Evolutionary conservation across 2,888 invertebrate genomes (phyloP), one percentile per base, ranked within the genome.

Genomic region (Cephus pulcher): DNA sequence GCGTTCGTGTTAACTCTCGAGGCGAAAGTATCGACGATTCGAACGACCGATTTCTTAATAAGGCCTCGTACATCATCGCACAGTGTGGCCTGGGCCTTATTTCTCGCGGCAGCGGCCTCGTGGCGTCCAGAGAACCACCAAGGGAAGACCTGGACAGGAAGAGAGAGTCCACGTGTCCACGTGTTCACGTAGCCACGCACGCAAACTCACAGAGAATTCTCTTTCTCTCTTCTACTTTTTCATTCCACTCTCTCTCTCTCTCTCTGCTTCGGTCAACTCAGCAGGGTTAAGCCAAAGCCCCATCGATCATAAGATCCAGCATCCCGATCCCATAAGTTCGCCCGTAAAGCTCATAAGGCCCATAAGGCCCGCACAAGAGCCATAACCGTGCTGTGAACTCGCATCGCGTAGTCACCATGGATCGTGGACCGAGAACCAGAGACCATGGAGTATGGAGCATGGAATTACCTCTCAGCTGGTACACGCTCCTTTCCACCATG

Each of bases 241-340:
- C 35, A 12, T 35, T 35, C 35, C 3, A 12, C 12, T 35, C 35
- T 4, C 37, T 37, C 12, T 4, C 37, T 15, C 2, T 40, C 40
- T 40, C 6, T 40, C 15, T 40, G 40, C 15, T 81, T 83, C 80
- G 82, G 82, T 80, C 79, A 75, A 81, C 74, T 77, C 77, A 80
- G 84, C 83, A 81, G 85, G 86, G 88, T 88, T 88, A 85, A 88
- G 86, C 86, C 84, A 85, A 86, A 88, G 86, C 80, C 82, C 84
- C 88, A 88, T 88, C 88, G 88, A 88, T 88, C 87, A 88, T 86
- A 84, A 84, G 86, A 87, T 88, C 85, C 83, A 40, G 84, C 82
- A 81, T 69, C 23, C 37, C 83, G 83, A 82, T 81, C 85, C 79
- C 84, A 81, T 82, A 87, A 82, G 85, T 83, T 83, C 79, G 82